phyloP scores from a whole-genome alignment of 2,888 invertebrate species.

The Sabatieria punctata region DNA sequence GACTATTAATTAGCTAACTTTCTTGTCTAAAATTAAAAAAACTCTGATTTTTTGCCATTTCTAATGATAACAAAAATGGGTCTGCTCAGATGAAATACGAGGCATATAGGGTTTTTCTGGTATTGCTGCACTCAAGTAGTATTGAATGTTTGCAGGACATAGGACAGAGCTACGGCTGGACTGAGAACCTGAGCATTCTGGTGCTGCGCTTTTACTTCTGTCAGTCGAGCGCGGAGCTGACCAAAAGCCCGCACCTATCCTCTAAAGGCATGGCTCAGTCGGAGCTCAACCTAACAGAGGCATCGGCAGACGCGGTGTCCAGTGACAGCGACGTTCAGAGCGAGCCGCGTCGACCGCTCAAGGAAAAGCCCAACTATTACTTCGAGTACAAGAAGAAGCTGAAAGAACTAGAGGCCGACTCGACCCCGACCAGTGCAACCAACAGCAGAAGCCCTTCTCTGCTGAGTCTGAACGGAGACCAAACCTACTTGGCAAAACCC shows the following conservation, averaged over 20 bases:
- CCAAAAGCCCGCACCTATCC: not conserved
- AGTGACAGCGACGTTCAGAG: constrained; percentile 4
- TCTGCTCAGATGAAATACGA: too few species aligned
- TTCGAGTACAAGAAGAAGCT: constrained; percentile 11
- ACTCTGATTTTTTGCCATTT: too few species aligned
- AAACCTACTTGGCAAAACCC: too few species aligned
- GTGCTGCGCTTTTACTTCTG: constrained; percentile 45
- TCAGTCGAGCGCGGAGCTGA: not conserved
- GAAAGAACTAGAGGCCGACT: not conserved
- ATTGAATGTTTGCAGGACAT: too few species aligned
- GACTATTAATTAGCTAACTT: too few species aligned
- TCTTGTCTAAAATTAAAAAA: too few species aligned
- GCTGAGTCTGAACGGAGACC: not conserved
- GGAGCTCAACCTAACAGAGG: too few species aligned
- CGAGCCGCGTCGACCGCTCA: not conserved
- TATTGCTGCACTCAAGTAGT: too few species aligned
- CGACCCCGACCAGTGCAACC: not conserved
- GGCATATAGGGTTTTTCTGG: too few species aligned
- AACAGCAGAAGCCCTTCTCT: not conserved
- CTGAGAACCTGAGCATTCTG: constrained; percentile 67
- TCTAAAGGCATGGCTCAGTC: too few species aligned
- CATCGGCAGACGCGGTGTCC: not conserved
- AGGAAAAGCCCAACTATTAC: constrained; percentile 10
- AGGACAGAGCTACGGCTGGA: constrained; percentile 72
- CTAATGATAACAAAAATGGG: too few species aligned